A percentile compares a stretch with the other conserved stretches of the same genome.
Evolutionary conservation across 2,113 vertebrate genomes (phyloP).

Genomic region (Girardinichthys multiradiatus): DNA sequence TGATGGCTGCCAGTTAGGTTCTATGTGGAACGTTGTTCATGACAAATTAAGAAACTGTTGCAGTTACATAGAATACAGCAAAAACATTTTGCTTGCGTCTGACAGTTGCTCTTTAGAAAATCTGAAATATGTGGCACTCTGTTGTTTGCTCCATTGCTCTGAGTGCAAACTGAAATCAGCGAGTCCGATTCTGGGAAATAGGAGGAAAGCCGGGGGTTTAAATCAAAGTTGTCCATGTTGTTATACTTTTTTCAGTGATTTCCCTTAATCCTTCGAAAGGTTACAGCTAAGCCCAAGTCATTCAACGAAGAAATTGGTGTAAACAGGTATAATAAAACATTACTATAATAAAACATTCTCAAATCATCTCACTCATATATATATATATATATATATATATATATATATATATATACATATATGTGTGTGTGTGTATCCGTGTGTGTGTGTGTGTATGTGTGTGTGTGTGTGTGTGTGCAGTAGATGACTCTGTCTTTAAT

Average conservation of each 20-base stretch:
- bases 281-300: too few species aligned
- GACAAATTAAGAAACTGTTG: slow-evolving; percentile 14
- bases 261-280: not conserved
- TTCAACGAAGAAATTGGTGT: too few species aligned
- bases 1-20: slow-evolving; percentile 26
- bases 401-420: too few species aligned
- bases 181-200: not conserved
- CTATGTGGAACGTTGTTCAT: not conserved
- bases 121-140: not conserved
- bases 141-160: not conserved
- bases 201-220: not conserved
- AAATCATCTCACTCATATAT: too few species aligned
- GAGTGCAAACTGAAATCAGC: not conserved
- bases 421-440: too few species aligned
- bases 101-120: not conserved
- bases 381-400: too few species aligned
- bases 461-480: too few species aligned
- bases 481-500: too few species aligned
- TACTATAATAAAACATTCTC: too few species aligned
- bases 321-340: too few species aligned
- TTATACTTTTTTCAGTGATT: not conserved
- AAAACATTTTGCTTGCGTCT: not conserved
- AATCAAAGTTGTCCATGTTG: slow-evolving; percentile 1
- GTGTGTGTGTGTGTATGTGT: too few species aligned
- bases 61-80: not conserved